Conservation (phyloP, 2,797 vertebrate species). For the Australoheros facetus region DNA sequence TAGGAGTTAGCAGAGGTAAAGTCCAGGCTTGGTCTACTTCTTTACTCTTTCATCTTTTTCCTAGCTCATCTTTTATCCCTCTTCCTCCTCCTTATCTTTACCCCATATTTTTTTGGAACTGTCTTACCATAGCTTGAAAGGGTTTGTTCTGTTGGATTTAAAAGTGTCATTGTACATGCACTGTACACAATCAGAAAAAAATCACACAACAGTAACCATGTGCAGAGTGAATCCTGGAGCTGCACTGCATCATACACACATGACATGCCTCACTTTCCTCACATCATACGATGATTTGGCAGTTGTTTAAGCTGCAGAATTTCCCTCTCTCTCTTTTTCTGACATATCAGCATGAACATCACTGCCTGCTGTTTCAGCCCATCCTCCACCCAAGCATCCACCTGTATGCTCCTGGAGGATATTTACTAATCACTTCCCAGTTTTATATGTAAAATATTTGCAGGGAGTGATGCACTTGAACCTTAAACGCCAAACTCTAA, state of each 20-base stretch:
- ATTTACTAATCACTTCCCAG: neutral
- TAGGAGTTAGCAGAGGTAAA: constrained; percentile 55
- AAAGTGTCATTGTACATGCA: neutral
- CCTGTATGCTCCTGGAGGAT: neutral
- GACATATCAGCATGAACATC: neutral
- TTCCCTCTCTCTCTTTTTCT: no score
- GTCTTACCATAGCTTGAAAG: neutral
- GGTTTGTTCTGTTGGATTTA: neutral
- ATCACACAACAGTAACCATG: neutral
- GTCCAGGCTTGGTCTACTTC: constrained; percentile 25
- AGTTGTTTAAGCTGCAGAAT: no score
- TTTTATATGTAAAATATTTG: neutral
- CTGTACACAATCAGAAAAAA: neutral
- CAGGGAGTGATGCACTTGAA: neutral
- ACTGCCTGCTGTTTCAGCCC: neutral
- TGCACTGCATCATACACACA: neutral
- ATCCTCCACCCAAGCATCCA: neutral
- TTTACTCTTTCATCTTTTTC: constrained; percentile 37
- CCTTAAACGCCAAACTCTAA: accelerated
- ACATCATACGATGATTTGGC: neutral
- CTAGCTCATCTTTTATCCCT: constrained; percentile 5
- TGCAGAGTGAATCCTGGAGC: neutral
- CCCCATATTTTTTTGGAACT: neutral
- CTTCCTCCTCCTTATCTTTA: neutral
- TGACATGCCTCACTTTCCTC: neutral